phyloP scores from a whole-genome alignment of 2,888 invertebrate species.

The Hypselothyrea guttata region DNA sequence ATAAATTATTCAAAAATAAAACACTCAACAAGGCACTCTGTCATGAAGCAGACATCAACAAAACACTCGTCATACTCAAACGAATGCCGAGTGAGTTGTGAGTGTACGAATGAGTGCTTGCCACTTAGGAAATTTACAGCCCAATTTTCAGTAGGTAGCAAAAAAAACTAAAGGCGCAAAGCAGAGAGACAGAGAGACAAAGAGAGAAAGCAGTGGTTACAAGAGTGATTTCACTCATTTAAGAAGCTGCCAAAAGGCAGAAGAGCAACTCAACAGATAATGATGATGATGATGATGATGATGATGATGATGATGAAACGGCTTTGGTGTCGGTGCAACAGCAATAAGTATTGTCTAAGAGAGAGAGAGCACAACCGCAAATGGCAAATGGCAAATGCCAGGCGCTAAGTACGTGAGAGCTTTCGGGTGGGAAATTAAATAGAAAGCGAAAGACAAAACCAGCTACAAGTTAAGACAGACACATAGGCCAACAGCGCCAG shows the following conservation, averaged over 20 bases:
- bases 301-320: constrained; percentile 38
- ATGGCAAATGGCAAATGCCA: constrained; percentile 53
- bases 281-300: constrained; percentile 26
- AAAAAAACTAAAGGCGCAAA: not conserved
- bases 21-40: constrained; percentile 49
- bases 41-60: constrained; percentile 64
- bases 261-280: constrained; percentile 26
- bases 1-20: constrained; percentile 67
- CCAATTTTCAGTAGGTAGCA: constrained; percentile 51
- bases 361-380: constrained; percentile 22
- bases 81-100: constrained; percentile 20
- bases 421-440: constrained; percentile 70
- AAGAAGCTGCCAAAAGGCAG: constrained; percentile 35
- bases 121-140: constrained; percentile 62
- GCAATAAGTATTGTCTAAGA: no score
- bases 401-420: constrained; percentile 56
- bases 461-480: constrained; percentile 63
- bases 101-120: no score
- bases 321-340: constrained; percentile 18
- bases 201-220: constrained; percentile 9
- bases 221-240: constrained; percentile 66
- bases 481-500: no score
- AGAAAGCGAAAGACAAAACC: constrained; percentile 65
- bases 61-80: constrained; percentile 51
- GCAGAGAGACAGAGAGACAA: not conserved